These are phyloP conservation scores for Dreissena polymorpha DNA, from an alignment of 1,140 invertebrate genomes.

Conservation along the genomic window DNA sequence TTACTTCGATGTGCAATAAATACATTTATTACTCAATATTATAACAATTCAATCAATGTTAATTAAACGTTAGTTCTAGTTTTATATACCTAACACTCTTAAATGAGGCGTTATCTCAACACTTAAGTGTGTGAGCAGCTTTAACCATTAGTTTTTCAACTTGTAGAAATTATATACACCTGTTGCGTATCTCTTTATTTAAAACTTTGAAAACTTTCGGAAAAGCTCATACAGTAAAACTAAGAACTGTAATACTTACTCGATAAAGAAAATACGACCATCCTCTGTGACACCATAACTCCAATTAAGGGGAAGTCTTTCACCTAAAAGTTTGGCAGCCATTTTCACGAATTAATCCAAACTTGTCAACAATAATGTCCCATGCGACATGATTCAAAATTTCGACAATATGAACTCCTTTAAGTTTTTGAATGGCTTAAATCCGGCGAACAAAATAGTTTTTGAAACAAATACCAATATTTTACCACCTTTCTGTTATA, in stretches of 20 bases:
- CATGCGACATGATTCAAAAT: slow-evolving; percentile 2
- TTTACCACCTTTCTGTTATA: background rate
- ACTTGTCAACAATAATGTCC: slow-evolving; percentile 8
- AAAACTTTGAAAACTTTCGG: too few relatives aligned
- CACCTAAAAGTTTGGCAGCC: slow-evolving; percentile 56
- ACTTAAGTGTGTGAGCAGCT: too few relatives aligned
- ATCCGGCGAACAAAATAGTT: background rate
- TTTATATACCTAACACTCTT: too few relatives aligned
- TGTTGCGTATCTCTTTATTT: too few relatives aligned
- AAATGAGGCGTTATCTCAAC: too few relatives aligned
- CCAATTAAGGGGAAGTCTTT: slow-evolving; percentile 63
- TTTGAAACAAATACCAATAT: background rate
- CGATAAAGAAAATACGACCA: slow-evolving; percentile 72
- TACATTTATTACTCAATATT: too few relatives aligned
- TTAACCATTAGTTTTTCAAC: too few relatives aligned
- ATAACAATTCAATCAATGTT: too few relatives aligned
- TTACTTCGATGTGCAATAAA: too few relatives aligned
- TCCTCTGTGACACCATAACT: slow-evolving; percentile 69
- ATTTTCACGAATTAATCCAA: slow-evolving; percentile 34
- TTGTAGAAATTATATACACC: too few relatives aligned
- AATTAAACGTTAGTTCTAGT: too few relatives aligned
- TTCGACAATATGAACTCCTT: slow-evolving; percentile 8
- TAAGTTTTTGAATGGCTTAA: slow-evolving; percentile 3
- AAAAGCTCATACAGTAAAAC: too few relatives aligned
- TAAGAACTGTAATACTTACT: slow-evolving; percentile 58